A percentile compares a stretch with the other conserved stretches of the same genome.
phyloP scores from a whole-genome alignment of 2,888 invertebrate species.

The Synergus itoensis region DNA sequence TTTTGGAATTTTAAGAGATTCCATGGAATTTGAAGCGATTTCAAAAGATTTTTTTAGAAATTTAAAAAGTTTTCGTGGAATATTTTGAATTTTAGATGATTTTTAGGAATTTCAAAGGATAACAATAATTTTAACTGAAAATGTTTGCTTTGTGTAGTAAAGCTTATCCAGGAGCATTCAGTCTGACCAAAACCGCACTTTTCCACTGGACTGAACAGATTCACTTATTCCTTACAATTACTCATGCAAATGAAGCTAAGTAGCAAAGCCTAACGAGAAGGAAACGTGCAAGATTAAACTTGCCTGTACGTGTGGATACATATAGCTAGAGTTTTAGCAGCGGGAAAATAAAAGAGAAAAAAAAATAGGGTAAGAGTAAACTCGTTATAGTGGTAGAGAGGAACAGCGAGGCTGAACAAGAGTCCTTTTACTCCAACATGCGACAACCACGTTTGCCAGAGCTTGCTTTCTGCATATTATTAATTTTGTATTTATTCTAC shows the following conservation, averaged over 20 bases:
- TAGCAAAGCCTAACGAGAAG: conserved; percentile 35
- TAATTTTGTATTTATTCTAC: conserved; percentile 65
- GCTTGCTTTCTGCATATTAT: conserved; percentile 61
- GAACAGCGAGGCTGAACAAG: conserved; percentile 11
- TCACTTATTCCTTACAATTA: conserved; percentile 36
- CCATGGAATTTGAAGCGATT: too few species aligned
- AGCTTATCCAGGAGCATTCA: not conserved
- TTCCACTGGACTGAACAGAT: conserved; percentile 26
- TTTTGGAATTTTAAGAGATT: too few species aligned
- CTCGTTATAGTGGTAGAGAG: conserved; percentile 33
- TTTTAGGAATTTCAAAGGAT: too few species aligned
- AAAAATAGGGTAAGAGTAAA: conserved; percentile 31
- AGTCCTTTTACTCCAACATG: conserved; percentile 10
- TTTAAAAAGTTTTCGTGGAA: too few species aligned
- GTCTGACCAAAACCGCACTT: conserved; percentile 35
- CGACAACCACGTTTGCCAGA: conserved; percentile 41
- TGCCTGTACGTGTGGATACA: conserved; percentile 21
- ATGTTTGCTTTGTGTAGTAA: not conserved
- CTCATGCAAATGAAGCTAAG: conserved; percentile 38
- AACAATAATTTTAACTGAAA: too few species aligned
- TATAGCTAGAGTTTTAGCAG: not conserved
- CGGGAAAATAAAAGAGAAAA: conserved; percentile 16
- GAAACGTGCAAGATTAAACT: conserved; percentile 36
- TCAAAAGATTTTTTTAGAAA: too few species aligned
- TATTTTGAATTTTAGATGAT: too few species aligned